These are phyloP conservation scores for Tetranychus truncatus DNA, from an alignment of 2,888 invertebrate species.

Conservation along the genomic window DNA sequence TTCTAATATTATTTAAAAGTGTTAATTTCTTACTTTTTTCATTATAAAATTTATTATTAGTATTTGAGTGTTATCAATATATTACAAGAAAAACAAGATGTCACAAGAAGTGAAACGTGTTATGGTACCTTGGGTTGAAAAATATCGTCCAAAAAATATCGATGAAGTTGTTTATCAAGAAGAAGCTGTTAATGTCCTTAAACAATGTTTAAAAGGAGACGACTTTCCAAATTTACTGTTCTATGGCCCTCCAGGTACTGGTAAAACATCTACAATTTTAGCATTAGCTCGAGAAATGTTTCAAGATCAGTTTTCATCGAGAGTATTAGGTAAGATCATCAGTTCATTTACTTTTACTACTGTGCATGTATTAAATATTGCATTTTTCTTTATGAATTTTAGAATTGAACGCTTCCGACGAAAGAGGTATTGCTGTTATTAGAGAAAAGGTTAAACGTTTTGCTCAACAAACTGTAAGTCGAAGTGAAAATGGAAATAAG, in stretches of 20 bases:
- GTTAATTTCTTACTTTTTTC: too few relatives aligned
- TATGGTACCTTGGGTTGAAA: constrained; percentile 53
- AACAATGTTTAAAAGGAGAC: constrained; percentile 49
- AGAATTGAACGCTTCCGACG: constrained; percentile 43
- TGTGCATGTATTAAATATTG: background rate
- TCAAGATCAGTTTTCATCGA: constrained; percentile 39
- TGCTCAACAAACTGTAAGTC: constrained; percentile 60
- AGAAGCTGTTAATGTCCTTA: constrained; percentile 80
- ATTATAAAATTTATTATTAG: too few relatives aligned
- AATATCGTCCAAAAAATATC: constrained; percentile 79
- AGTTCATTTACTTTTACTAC: background rate
- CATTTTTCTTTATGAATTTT: background rate
- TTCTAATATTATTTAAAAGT: too few relatives aligned
- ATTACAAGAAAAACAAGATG: background rate
- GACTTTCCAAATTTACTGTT: constrained; percentile 75
- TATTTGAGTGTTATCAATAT: too few relatives aligned
- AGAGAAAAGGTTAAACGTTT: constrained; percentile 89
- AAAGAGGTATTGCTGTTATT: constrained; percentile 90
- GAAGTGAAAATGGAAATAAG: background rate
- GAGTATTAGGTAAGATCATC: constrained; percentile 11
- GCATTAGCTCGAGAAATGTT: constrained; percentile 84
- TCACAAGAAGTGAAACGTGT: background rate
- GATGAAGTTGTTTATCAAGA: constrained; percentile 89
- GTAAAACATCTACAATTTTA: constrained; percentile 82
- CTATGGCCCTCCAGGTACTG: constrained; percentile 92